These are phyloP conservation scores for Chlorospingus semifuscus DNA, from an alignment of 2,797 vertebrate genomes.

Conservation along the genomic window DNA sequence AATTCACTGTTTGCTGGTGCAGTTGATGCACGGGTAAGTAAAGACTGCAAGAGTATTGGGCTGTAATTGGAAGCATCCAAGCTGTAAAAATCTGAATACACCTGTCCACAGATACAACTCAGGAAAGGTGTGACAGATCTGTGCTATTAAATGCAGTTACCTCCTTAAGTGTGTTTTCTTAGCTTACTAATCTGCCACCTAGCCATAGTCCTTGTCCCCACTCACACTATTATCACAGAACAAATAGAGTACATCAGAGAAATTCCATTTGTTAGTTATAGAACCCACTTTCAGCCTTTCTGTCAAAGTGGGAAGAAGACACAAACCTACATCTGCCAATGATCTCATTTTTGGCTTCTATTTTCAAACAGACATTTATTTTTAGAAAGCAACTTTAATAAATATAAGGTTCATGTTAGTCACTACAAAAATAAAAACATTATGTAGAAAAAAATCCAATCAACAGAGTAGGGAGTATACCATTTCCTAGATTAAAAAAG, in stretches of 20 bases:
- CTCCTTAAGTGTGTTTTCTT: background rate
- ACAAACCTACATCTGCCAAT: background rate
- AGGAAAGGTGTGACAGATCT: background rate
- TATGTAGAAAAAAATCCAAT: background rate
- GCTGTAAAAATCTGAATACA: background rate
- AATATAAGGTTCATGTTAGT: background rate
- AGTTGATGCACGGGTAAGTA: background rate
- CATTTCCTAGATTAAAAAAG: background rate
- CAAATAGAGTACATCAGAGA: background rate
- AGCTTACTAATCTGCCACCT: background rate
- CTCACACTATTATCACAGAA: background rate
- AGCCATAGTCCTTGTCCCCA: background rate
- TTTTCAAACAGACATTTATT: background rate
- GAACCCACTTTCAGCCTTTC: background rate
- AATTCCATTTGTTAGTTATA: background rate
- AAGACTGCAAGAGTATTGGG: background rate
- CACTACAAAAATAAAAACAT: background rate
- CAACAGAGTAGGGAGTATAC: background rate
- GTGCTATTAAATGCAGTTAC: background rate
- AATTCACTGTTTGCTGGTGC: background rate
- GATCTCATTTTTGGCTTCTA: background rate
- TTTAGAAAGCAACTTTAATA: background rate
- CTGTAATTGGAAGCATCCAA: background rate
- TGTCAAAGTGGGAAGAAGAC: background rate
- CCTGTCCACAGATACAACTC: background rate